Evolutionary conservation across 2,888 invertebrate genomes (phyloP), one percentile per base, ranked within the genome.

Genomic region (Brachyopa scutellaris): DNA sequence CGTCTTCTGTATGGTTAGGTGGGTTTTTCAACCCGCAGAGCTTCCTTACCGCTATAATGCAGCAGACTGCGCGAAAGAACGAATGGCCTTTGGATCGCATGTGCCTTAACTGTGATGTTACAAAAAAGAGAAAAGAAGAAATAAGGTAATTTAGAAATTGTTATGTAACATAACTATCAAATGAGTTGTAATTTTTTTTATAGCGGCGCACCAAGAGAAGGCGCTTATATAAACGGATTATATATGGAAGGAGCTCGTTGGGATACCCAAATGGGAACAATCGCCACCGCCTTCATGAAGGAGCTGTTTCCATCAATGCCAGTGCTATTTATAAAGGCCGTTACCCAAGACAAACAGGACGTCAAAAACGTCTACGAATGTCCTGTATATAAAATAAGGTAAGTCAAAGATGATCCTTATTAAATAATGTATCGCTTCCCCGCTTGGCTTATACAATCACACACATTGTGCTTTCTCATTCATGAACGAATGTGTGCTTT

Each of bases 1-100:
- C 98, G 0, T 92, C 96, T 0, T 94, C 96, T 0, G 95, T 98
- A 9, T 98, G 98, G 98, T 91, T 98, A 61, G 97, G 95, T 7
- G 98, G 98, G 5, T 97, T 99, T 90, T 98, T 98, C 91, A 98
- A 98, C 91, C 98, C 98, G 0, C 98, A 98, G 90, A 97, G 97
- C 7, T 97, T 99, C 91, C 91, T 99, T 29, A 98, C 98, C 0
- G 98, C 98, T 31, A 97, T 98, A 88, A 98, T 98, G 97, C 98
- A 99, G 91, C 97, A 97, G 91, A 97, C 97, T 62, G 98, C 98
- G 0, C 93, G 98, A 49, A 97, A 96, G 91, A 97, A 98, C 89
- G 98, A 98, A 90, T 97, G 97, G 96, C 98, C 98, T 0, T 92
- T 98, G 77, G 98, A 98, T 91, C 96, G 97, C 89, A 98, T 98